A percentile compares a stretch with the other conserved stretches of the same genome.
These are phyloP conservation scores for Antennarius striatus DNA, from an alignment of 2,113 vertebrate species.

Conservation along the genomic window DNA sequence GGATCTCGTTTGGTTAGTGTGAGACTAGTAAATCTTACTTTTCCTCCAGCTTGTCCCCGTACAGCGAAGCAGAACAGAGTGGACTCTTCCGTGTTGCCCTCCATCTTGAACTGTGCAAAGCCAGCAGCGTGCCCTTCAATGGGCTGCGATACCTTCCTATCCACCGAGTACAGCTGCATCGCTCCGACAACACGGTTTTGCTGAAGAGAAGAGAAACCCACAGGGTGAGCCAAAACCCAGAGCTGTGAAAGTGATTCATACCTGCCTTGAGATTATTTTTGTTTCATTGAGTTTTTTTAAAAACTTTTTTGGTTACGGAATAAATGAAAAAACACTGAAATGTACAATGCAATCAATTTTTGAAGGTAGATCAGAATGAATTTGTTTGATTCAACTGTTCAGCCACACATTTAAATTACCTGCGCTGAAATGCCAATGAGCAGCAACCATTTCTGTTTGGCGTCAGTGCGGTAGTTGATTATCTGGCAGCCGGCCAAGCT, in stretches of 20 bases:
- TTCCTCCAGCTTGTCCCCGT: constrained; percentile 96
- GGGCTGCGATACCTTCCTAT: constrained; percentile 97
- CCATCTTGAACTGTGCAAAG: constrained; percentile 99
- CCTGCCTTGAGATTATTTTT: not conserved
- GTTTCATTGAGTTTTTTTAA: no score
- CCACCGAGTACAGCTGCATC: constrained; percentile 99
- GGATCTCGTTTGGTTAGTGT: not conserved
- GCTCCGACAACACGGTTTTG: constrained; percentile 99
- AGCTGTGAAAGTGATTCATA: not conserved
- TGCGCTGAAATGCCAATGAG: constrained; percentile 98
- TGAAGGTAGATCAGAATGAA: not conserved
- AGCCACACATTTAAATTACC: constrained; percentile 71
- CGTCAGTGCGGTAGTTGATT: constrained; percentile 98
- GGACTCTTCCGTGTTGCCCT: constrained; percentile 97
- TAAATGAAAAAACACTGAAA: no score
- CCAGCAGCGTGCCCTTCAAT: constrained; percentile 97
- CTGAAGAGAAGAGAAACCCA: constrained; percentile 65
- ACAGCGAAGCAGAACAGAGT: constrained; percentile 99
- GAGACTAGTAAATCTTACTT: constrained; percentile 80
- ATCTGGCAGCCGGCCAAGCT: constrained; percentile 98
- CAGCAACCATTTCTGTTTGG: constrained; percentile 97
- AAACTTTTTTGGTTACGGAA: no score
- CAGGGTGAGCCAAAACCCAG: not conserved
- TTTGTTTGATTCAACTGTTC: not conserved
- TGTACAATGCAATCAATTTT: no score